A percentile compares a stretch with the other conserved stretches of the same genome.
phyloP scores from a whole-genome alignment of 53 echinoderm and acorn worm genomes.

The Echinarachnius parma region DNA sequence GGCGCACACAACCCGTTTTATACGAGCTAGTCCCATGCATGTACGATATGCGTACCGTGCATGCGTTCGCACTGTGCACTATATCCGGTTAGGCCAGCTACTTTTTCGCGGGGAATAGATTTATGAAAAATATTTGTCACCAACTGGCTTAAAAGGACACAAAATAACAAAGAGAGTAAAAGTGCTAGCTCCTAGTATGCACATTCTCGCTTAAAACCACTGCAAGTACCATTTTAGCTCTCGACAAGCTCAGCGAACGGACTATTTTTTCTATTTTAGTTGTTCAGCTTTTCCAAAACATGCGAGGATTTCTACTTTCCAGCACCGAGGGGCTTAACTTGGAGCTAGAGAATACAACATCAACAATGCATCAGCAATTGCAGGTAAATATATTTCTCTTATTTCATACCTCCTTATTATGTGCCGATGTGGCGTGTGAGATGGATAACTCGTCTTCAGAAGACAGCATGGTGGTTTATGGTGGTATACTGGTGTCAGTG shows the following conservation, averaged over 20 bases:
- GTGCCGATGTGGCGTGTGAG: too few species aligned
- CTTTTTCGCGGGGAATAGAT: constrained; percentile 8
- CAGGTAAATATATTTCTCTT: constrained; percentile 19
- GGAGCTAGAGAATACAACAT: too few species aligned
- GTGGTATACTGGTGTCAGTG: too few species aligned
- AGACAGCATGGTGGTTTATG: too few species aligned
- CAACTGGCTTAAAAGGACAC: constrained; percentile 16
- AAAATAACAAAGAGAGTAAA: constrained; percentile 18
- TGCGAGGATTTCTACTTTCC: neutral
- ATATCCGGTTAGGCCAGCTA: constrained; percentile 41
- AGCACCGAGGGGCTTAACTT: constrained; percentile 24
- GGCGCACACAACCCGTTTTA: constrained; percentile 37
- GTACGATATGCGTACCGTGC: too few species aligned
- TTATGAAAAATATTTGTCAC: constrained; percentile 34
- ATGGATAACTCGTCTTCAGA: too few species aligned
- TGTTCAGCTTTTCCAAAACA: neutral
- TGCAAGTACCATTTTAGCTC: constrained; percentile 17
- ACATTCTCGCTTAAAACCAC: too few species aligned
- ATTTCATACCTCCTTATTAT: neutral
- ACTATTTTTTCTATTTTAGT: constrained; percentile 7
- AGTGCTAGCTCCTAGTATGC: constrained; percentile 27
- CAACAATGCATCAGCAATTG: too few species aligned
- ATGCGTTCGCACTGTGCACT: too few species aligned
- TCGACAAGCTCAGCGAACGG: constrained; percentile 28
- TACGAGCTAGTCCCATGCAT: constrained; percentile 19